Conservation (phyloP, 2,113 vertebrate species). For the Cyprichromis sp. region DNA sequence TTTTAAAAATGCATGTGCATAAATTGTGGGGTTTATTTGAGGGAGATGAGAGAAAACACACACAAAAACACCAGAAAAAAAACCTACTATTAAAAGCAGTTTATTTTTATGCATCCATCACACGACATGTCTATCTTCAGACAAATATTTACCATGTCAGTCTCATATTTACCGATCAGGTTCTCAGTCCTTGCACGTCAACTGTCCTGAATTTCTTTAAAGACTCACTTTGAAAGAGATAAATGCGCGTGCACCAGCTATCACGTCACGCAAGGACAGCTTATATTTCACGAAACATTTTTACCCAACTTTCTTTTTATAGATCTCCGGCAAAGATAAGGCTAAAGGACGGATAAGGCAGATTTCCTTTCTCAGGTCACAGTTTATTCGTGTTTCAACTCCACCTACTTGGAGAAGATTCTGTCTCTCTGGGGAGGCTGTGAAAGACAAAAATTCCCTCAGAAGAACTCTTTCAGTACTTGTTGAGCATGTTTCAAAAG, state of each 20-base stretch:
- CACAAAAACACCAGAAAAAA: not conserved
- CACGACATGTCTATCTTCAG: not conserved
- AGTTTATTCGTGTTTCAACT: not conserved
- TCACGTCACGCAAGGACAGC: not conserved
- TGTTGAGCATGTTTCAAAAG: not conserved
- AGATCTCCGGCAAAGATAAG: not conserved
- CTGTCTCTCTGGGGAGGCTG: not conserved
- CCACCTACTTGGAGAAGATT: not conserved
- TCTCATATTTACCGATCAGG: not conserved
- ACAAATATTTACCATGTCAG: not conserved
- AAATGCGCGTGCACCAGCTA: not conserved
- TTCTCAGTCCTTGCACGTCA: not conserved
- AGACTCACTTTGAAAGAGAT: not conserved
- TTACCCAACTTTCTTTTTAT: not conserved
- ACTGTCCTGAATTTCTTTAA: not conserved
- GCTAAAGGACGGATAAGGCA: not conserved
- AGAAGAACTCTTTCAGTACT: not conserved
- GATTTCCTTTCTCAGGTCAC: conserved; percentile 23
- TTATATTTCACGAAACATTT: not conserved
- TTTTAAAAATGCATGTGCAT: not conserved
- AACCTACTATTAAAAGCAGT: not conserved
- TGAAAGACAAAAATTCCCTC: not conserved
- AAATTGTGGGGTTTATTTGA: not conserved
- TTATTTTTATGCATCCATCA: not conserved
- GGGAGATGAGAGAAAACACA: not conserved